Evolutionary conservation across 2,888 invertebrate species (phyloP).

Genomic region (Holacanthella duospinosa): DNA sequence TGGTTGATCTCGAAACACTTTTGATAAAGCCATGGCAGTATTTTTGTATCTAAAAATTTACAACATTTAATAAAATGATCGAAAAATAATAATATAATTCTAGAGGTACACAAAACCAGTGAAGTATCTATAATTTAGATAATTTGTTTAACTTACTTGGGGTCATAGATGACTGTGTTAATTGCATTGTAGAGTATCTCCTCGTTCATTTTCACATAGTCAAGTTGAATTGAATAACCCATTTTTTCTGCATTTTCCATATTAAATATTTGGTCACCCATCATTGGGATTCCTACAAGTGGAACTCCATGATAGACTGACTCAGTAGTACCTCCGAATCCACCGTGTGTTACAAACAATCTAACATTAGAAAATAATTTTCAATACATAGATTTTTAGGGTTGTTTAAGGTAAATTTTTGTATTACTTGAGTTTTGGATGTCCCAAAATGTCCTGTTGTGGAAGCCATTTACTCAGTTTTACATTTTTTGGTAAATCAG

Average conservation of each 20-base stretch:
- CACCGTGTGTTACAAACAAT: conserved; percentile 56
- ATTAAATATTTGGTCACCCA: conserved; percentile 49
- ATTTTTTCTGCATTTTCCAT: conserved; percentile 46
- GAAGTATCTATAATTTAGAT: no score
- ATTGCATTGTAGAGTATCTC: no score
- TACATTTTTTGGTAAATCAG: conserved; percentile 52
- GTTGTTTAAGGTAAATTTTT: no score
- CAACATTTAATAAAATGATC: background rate
- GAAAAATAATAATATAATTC: no score
- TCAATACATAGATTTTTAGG: no score
- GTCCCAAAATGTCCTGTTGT: conserved; percentile 68
- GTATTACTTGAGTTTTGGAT: conserved; percentile 44
- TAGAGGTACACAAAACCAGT: no score
- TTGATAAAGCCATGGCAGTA: conserved; percentile 19
- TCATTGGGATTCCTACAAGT: conserved; percentile 43
- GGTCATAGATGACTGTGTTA: no score
- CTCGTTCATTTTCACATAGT: conserved; percentile 19
- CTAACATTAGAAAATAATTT: no score
- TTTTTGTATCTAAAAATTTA: conserved; percentile 17
- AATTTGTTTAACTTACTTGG: no score
- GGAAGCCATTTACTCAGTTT: conserved; percentile 57
- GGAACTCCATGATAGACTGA: conserved; percentile 52
- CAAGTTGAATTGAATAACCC: conserved; percentile 43
- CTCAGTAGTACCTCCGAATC: conserved; percentile 54
- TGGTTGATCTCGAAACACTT: conserved; percentile 23